Percentiles rank a stretch among this genome's conserved stretches.
Conservation (phyloP, 2,888 invertebrate genomes). For the Lasioglossum oenotherae region DNA sequence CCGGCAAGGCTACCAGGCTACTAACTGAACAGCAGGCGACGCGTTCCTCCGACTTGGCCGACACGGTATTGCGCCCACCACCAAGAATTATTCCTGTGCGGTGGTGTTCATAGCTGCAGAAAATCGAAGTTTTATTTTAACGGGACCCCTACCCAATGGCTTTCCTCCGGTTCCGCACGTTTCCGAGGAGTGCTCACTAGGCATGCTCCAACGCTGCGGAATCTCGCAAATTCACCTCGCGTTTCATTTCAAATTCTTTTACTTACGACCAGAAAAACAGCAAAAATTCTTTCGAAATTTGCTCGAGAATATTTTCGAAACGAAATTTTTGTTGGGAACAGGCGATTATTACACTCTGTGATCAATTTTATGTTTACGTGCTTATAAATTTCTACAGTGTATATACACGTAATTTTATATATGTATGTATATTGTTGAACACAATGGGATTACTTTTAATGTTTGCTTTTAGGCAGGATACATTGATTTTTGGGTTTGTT, state of each 20-base stretch:
- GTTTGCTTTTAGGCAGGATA: neutral
- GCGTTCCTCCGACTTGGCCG: constrained; percentile 25
- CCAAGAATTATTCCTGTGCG: constrained; percentile 46
- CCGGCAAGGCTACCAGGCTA: constrained; percentile 39
- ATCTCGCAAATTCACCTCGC: neutral
- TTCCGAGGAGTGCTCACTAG: constrained; percentile 26
- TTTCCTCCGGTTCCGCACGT: constrained; percentile 17
- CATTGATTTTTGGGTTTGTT: neutral
- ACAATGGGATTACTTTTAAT: too few species aligned
- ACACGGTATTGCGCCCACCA: constrained; percentile 52
- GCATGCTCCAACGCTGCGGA: constrained; percentile 40
- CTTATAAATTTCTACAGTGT: neutral
- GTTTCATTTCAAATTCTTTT: neutral
- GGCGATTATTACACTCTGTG: neutral
- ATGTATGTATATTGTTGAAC: neutral
- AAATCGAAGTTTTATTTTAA: constrained; percentile 58
- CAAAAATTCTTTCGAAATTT: neutral
- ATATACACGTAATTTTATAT: neutral
- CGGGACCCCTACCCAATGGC: constrained; percentile 33
- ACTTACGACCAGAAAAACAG: neutral
- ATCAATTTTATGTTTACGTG: neutral
- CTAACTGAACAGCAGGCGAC: constrained; percentile 36
- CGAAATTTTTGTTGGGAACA: neutral
- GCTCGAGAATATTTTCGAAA: neutral
- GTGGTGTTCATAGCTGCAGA: constrained; percentile 25